Evolutionary conservation across 1,140 invertebrate species (phyloP).

Genomic region (Triops cancriformis): DNA sequence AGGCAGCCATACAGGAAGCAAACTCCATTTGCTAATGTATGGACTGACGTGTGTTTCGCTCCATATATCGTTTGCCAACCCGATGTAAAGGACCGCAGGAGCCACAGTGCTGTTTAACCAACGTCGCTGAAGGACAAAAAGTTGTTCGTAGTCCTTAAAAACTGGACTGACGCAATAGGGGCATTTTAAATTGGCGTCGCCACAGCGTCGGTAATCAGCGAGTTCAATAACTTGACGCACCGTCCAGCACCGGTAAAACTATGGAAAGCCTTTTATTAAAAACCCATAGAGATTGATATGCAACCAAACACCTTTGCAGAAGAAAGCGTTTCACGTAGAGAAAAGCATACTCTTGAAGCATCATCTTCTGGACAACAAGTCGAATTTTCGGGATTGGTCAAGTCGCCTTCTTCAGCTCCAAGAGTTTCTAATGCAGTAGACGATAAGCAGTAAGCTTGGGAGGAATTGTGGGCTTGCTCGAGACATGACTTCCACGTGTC

Average conservation of each 20-base stretch:
- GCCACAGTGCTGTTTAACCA: not conserved
- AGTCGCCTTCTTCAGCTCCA: not conserved
- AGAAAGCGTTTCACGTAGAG: not conserved
- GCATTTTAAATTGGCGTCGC: not conserved
- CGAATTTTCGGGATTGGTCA: not conserved
- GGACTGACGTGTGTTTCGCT: not conserved
- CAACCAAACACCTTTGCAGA: not conserved
- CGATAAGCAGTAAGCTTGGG: not conserved
- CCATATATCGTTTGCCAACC: not conserved
- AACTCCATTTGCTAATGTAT: not conserved
- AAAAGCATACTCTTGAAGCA: not conserved
- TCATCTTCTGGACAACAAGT: not conserved
- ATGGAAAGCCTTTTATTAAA: not conserved
- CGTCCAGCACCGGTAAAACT: not conserved
- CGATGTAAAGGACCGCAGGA: constrained; percentile 1
- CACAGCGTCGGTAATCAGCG: not conserved
- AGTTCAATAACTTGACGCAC: not conserved
- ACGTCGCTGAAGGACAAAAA: not conserved
- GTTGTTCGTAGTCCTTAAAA: not conserved
- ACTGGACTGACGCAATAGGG: not conserved
- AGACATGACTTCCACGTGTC: not conserved
- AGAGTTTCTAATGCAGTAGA: not conserved
- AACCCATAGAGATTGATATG: not conserved
- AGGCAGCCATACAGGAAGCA: not conserved
- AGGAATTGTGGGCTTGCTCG: not conserved